Evolutionary conservation across 2,113 vertebrate genomes (phyloP).

Genomic region (Ictidomys tridecemlineatus): DNA sequence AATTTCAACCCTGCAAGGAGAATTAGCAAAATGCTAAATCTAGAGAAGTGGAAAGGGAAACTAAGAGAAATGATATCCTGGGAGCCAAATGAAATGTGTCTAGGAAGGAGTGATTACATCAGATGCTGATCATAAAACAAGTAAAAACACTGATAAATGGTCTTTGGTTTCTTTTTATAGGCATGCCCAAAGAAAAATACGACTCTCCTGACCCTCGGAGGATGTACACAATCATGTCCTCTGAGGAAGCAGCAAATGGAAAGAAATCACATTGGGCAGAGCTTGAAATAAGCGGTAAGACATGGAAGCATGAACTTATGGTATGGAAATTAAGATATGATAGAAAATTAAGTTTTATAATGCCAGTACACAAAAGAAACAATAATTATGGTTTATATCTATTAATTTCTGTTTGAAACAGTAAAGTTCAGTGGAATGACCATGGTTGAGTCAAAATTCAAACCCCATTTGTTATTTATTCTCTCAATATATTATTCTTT

Average conservation of each 20-base stretch:
- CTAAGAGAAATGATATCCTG: background rate
- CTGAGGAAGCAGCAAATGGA: constrained; percentile 97
- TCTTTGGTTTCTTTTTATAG: constrained; percentile 85
- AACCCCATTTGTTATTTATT: background rate
- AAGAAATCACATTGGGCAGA: constrained; percentile 99
- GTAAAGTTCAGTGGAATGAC: constrained; percentile 16
- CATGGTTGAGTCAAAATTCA: constrained; percentile 43
- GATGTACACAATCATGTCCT: constrained; percentile 99
- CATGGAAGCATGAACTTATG: constrained; percentile 59
- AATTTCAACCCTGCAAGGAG: background rate
- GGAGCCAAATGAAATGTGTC: background rate
- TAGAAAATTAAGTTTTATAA: constrained; percentile 59
- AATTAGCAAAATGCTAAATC: constrained; percentile 16
- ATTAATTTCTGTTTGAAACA: constrained; percentile 38
- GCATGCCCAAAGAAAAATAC: constrained; percentile 99
- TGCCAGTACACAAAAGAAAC: background rate
- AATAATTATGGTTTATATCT: constrained; percentile 7
- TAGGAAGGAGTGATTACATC: background rate
- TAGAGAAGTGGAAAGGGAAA: background rate
- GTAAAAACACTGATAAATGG: background rate
- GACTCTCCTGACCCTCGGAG: constrained; percentile 98
- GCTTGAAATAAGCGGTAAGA: constrained; percentile 99
- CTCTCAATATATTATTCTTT: background rate
- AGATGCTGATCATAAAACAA: background rate
- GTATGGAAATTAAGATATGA: constrained; percentile 15